A percentile compares a stretch with the other conserved stretches of the same genome.
Evolutionary conservation across 2,113 vertebrate species (phyloP).

Genomic region (Pipra filicauda): DNA sequence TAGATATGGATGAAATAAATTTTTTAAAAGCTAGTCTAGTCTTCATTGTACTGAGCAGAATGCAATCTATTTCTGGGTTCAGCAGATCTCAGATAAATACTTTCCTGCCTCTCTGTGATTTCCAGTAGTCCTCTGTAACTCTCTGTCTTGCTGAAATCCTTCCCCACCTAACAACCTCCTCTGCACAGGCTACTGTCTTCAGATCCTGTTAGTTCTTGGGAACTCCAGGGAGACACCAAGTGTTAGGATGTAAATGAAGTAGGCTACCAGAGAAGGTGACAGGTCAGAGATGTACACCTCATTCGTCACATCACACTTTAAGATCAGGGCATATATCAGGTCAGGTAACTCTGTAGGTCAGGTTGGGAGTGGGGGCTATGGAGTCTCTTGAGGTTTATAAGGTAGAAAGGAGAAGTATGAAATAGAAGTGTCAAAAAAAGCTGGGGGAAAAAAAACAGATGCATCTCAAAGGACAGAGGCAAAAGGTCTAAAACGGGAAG

Average conservation of each 20-base stretch:
- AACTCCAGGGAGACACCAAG: not conserved
- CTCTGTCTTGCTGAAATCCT: not conserved
- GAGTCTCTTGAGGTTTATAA: not conserved
- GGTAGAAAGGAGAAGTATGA: slow-evolving; percentile 5
- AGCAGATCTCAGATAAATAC: not conserved
- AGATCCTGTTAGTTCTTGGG: not conserved
- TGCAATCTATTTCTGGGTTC: not conserved
- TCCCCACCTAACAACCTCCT: not conserved
- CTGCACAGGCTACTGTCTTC: slow-evolving; percentile 5
- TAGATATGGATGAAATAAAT: not conserved
- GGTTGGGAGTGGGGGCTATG: not conserved
- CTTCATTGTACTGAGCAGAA: not conserved
- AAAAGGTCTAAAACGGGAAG: not conserved
- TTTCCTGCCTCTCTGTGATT: not conserved
- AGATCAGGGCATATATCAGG: not conserved
- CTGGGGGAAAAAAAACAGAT: not conserved
- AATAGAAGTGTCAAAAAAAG: not conserved
- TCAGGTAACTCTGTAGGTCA: slow-evolving; percentile 29
- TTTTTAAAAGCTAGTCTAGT: not conserved
- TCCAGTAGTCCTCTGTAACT: not conserved
- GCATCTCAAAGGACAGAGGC: not conserved
- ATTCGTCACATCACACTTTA: slow-evolving; percentile 39
- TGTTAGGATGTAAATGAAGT: not conserved
- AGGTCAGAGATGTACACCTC: not conserved
- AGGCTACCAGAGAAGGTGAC: slow-evolving; percentile 32